A percentile compares a stretch with the other conserved stretches of the same genome.
phyloP scores from a whole-genome alignment of 2,797 vertebrate species.

The Gallinago stenura region DNA sequence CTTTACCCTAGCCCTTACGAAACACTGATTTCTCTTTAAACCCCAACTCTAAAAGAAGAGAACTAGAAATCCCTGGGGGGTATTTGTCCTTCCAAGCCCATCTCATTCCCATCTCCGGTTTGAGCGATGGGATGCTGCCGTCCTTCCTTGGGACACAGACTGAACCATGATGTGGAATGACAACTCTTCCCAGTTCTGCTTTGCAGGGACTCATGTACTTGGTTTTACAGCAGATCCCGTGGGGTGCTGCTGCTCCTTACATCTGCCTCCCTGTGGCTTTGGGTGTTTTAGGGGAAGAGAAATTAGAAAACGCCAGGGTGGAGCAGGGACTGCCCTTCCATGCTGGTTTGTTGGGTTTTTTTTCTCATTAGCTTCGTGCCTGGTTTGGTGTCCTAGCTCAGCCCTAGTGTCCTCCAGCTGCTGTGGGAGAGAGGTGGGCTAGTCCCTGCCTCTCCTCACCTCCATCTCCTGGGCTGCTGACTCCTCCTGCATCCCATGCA shows the following conservation, averaged over 20 bases:
- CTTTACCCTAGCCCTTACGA: neutral
- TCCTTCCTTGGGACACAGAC: neutral
- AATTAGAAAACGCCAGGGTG: neutral
- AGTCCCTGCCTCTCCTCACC: neutral
- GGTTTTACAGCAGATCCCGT: neutral
- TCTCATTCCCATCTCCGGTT: fast-evolving
- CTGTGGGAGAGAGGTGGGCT: neutral
- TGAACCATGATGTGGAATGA: fast-evolving
- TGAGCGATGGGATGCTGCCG: neutral
- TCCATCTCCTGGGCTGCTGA: neutral
- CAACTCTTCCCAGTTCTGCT: neutral
- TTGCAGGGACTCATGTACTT: neutral
- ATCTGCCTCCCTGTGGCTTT: neutral
- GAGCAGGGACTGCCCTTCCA: neutral
- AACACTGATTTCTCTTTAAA: too few relatives aligned
- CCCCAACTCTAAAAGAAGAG: neutral
- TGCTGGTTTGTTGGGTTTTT: neutral
- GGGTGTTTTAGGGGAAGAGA: neutral
- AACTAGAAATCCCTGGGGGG: neutral
- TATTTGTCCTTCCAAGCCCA: neutral
- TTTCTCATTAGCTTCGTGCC: neutral
- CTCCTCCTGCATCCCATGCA: neutral
- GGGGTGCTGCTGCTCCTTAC: neutral
- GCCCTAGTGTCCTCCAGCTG: neutral
- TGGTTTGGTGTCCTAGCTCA: neutral